Evolutionary conservation across 2,888 invertebrate genomes (phyloP), one percentile per base, ranked within the genome.

Genomic region (Caenorhabditis imperialis): DNA sequence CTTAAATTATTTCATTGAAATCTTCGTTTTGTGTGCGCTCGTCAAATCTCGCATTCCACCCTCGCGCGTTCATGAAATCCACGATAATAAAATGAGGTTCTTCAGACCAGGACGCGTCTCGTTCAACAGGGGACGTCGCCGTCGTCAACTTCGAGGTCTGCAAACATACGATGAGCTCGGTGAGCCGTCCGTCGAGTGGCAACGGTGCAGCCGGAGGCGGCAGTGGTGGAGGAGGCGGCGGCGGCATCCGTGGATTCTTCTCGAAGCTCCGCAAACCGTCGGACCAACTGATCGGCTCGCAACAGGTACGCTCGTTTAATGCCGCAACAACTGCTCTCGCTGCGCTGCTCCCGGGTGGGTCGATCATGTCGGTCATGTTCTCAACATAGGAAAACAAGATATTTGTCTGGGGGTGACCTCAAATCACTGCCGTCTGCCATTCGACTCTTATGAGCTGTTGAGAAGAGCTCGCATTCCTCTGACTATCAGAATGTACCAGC

Each of bases 251-350:
- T 22, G 81, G 83, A 33, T 85, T 86, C 70, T 85, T 86, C 78
- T 81, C 80, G 37, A 86, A 86, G 62, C 81, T 86, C 14, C 81
- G 86, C 20, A 86, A 86, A 53, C 86, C 85, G 10, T 81, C 81
- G 20, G 85, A 84, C 48, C 79, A 77, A 47, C 47, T 76, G 35
- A 65, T 67, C 22, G 73, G 65, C 25, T 50, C 60, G 10, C 60
- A 63, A 55, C 54, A 69, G 74, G 74, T 67, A 42, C 4, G 61
- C 10, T 7, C 23, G 16, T 25, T 30, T 25, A 27, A 12, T 30
- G 6, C 30, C 6, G 10, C 10, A 30, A 30, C 30, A 30, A 30
- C 30, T 30, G 30, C 16, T 40, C 16, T 40, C 40, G 16, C 5
- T 40, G 14, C 14, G 40, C n/a, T 25, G 18, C 48, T 30, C 35